A percentile compares a stretch with the other conserved stretches of the same genome.
Conservation (phyloP, 2,888 invertebrate species). For the Rhamphomyia laevipes region DNA sequence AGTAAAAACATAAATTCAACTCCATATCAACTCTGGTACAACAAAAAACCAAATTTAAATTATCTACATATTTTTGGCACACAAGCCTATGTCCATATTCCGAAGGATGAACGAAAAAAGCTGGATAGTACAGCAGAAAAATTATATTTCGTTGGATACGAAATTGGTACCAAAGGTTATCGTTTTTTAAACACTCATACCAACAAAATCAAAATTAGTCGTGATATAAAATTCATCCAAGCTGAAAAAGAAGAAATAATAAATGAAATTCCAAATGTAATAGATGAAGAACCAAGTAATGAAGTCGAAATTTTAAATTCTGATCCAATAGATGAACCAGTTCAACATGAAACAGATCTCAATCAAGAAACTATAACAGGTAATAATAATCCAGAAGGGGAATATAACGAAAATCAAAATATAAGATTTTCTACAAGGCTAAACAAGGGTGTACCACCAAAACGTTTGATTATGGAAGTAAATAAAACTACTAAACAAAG, state of each 20-base stretch:
- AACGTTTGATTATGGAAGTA: not conserved
- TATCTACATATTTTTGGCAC: conserved; percentile 5
- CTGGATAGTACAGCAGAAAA: conserved; percentile 8
- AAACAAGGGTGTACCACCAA: not conserved
- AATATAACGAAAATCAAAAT: not conserved
- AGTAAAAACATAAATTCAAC: conserved; percentile 7
- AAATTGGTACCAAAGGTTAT: no score
- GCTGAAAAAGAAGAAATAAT: not conserved
- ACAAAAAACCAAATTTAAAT: conserved; percentile 7
- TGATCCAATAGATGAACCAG: not conserved
- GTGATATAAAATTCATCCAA: conserved; percentile 4
- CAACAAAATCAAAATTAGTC: conserved; percentile 9
- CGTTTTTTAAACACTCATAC: not conserved
- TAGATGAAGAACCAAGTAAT: not conserved
- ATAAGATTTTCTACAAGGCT: not conserved
- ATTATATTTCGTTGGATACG: conserved; percentile 12
- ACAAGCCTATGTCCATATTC: conserved; percentile 8
- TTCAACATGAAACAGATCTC: not conserved
- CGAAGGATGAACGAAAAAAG: conserved; percentile 11
- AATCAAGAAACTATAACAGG: not conserved
- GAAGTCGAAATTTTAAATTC: not conserved
- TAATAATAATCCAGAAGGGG: not conserved
- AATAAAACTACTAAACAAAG: not conserved
- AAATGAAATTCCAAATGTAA: not conserved
- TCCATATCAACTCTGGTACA: conserved; percentile 10